Evolutionary conservation across 1,140 invertebrate genomes (phyloP), one percentile per base, ranked within the genome.

Genomic region (Amyelois transitella): DNA sequence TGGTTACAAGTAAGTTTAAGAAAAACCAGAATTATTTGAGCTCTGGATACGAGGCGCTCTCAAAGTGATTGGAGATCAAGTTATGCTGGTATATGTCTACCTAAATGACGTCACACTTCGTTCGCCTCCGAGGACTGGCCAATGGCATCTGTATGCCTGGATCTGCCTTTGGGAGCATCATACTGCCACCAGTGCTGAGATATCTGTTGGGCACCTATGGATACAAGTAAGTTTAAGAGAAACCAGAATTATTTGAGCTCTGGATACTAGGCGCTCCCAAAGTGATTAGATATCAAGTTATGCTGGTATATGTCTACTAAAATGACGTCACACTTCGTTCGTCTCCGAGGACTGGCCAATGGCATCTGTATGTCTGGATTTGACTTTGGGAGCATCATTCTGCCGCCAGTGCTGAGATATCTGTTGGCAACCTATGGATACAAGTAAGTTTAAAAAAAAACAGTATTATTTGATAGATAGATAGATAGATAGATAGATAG

Each of bases 131-230:
- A 44, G 96, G 95, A 2, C 88, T 97, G 7, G 96, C 96, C 17
- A 97, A 97, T 83, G 96, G 96, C 0, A 91, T 97, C 14, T 96
- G 95, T 65, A 96, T 96, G 84, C 96, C 96, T 2, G 96, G 96
- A 12, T 96, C 95, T 69, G 94, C 96, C 1, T 89, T 97, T 44
- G 96, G 95, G 18, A 94, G 92, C 43, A 89, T 97, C 59, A 92
- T 97, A 56, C 84, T 97, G 59, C 94, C 95, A 14, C 93, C 95
- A 0, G 85, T 94, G 28, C 77, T 96, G 25, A 86, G 94, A 44
- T 88, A 90, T 60, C 81, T 97, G 18, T 81, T 97, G 10, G 89
- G 91, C 63, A 89, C 88, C 0, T 96, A 94, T 71, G 94, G 94
- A 6, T 96, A 94, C 68, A 92, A 92, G 93, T 94, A 48, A 80